These are phyloP conservation scores for Heteromyza rotundicornis DNA, from an alignment of 2,888 invertebrate species.

Conservation along the genomic window DNA sequence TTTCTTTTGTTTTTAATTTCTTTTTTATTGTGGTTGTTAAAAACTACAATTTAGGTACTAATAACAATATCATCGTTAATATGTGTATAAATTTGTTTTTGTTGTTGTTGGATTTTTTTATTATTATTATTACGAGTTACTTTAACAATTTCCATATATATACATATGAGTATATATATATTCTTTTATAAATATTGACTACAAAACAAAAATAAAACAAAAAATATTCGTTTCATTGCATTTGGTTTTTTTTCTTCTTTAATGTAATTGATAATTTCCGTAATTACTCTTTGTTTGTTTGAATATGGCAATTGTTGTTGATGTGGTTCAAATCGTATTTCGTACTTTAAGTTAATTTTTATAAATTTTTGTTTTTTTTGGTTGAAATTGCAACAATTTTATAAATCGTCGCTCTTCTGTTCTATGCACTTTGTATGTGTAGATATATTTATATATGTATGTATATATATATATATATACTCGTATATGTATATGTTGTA, in stretches of 20 bases:
- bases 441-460: slow-evolving; percentile 36
- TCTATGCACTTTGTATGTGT: slow-evolving; percentile 33
- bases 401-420: too few relatives aligned
- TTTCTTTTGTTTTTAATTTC: slow-evolving; percentile 29
- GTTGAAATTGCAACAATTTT: too few relatives aligned
- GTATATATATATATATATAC: too few relatives aligned
- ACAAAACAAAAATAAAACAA: slow-evolving; percentile 46
- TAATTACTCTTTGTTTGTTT: slow-evolving; percentile 32
- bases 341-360: too few relatives aligned
- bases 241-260: slow-evolving; percentile 33
- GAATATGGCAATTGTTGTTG: slow-evolving; percentile 45
- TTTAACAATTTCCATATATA: slow-evolving; percentile 26
- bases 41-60: slow-evolving; percentile 55
- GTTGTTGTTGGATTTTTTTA: slow-evolving; percentile 31
- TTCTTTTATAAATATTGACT: slow-evolving; percentile 40
- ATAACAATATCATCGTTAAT: slow-evolving; percentile 61
- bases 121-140: slow-evolving; percentile 22
- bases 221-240: slow-evolving; percentile 34
- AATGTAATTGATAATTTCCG: slow-evolving; percentile 36
- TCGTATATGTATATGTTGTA: slow-evolving; percentile 36
- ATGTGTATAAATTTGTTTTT: slow-evolving; percentile 44
- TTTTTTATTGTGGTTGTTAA: slow-evolving; percentile 29
- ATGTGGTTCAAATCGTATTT: too few relatives aligned
- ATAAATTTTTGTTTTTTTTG: slow-evolving; percentile 35
- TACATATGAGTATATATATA: slow-evolving; percentile 34